phyloP scores from a whole-genome alignment of 2,888 invertebrate species.

The Dynastes grantii region DNA sequence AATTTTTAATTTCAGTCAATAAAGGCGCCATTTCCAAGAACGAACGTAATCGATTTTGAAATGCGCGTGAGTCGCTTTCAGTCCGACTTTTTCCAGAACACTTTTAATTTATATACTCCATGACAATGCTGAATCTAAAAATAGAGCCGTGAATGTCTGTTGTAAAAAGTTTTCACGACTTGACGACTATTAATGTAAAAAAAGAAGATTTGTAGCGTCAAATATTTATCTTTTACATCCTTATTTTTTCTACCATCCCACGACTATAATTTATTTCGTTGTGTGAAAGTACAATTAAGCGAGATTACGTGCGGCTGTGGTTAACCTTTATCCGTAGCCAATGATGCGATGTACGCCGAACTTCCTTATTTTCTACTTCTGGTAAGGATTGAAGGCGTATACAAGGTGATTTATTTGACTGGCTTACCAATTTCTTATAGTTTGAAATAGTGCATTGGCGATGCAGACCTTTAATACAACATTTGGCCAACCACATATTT shows the following conservation, averaged over 20 bases:
- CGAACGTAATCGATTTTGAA: neutral
- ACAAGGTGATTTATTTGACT: neutral
- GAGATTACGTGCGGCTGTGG: conserved; percentile 8
- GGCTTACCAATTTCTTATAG: no score
- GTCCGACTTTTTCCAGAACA: neutral
- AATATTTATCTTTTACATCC: conserved; percentile 16
- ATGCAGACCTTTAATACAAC: no score
- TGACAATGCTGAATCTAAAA: neutral
- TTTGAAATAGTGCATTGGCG: no score
- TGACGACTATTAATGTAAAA: neutral
- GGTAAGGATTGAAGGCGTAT: no score
- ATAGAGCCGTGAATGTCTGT: neutral
- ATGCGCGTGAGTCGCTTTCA: neutral
- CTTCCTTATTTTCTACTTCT: conserved; percentile 12
- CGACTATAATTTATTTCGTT: conserved; percentile 1
- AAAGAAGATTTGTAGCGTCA: neutral
- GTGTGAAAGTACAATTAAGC: conserved; percentile 8
- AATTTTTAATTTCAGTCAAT: no score
- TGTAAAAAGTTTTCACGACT: neutral
- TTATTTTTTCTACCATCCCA: conserved; percentile 4
- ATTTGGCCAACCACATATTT: no score
- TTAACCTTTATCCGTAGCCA: conserved; percentile 10
- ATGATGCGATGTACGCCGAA: neutral
- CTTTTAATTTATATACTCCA: neutral
- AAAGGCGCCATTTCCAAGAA: neutral